Percentiles rank a stretch among this genome's conserved stretches.
phyloP scores from a whole-genome alignment of 2,113 vertebrate species.

The Ciconia stormi region DNA sequence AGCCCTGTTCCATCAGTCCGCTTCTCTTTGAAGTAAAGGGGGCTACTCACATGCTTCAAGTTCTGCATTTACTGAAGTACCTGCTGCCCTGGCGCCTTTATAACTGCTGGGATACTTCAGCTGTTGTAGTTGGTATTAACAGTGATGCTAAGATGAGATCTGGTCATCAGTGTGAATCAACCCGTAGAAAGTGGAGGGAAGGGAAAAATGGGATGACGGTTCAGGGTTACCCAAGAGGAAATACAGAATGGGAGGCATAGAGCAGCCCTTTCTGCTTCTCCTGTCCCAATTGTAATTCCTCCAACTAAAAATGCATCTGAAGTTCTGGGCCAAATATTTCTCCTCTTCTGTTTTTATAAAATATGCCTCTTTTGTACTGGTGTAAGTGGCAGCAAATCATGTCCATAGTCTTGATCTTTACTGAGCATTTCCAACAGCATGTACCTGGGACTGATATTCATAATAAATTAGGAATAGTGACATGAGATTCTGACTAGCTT shows the following conservation, averaged over 20 bases:
- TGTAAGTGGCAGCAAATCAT: background rate
- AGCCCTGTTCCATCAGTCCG: background rate
- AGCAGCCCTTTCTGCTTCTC: background rate
- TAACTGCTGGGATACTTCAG: background rate
- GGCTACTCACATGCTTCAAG: background rate
- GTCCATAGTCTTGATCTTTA: background rate
- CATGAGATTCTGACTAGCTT: background rate
- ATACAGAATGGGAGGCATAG: background rate
- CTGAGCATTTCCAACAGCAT: background rate
- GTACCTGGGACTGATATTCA: background rate
- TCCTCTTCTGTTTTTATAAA: background rate
- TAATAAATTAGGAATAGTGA: background rate
- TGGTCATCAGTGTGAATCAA: background rate
- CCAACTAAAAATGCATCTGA: background rate
- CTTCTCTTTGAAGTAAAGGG: background rate
- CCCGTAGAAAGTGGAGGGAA: background rate
- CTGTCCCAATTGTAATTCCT: background rate
- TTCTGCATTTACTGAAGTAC: background rate
- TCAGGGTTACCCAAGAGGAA: background rate
- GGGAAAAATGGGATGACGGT: accelerated
- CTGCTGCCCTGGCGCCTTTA: background rate
- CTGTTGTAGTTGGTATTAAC: background rate
- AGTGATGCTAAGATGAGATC: background rate
- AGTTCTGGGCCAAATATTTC: background rate
- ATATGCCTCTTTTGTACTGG: background rate